phyloP scores from a whole-genome alignment of 2,888 invertebrate species.

The Tetragonisca angustula region DNA sequence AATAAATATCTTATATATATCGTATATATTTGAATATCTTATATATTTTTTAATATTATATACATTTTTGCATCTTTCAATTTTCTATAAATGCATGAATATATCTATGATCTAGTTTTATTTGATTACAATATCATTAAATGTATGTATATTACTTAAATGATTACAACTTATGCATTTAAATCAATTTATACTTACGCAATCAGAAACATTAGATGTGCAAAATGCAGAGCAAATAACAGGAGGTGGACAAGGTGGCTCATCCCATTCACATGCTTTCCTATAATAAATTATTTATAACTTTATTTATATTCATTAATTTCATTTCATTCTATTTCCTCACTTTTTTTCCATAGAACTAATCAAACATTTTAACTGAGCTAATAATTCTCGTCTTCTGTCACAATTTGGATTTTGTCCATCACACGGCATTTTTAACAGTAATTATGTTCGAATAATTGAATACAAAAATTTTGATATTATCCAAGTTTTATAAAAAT shows the following conservation, averaged over 20 bases:
- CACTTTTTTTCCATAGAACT: conserved; percentile 80
- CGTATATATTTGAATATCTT: too few relatives aligned
- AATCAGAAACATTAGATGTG: conserved; percentile 53
- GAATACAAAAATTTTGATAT: conserved; percentile 44
- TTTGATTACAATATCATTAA: too few relatives aligned
- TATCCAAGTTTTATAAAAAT: background rate
- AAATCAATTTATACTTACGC: conserved; percentile 67
- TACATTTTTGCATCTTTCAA: too few relatives aligned
- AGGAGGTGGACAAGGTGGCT: conserved; percentile 73
- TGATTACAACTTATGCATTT: background rate
- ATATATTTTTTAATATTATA: too few relatives aligned
- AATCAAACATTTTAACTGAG: conserved; percentile 80
- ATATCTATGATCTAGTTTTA: too few relatives aligned
- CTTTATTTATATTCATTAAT: background rate
- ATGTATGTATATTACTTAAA: too few relatives aligned
- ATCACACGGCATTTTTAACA: conserved; percentile 79
- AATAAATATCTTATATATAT: too few relatives aligned
- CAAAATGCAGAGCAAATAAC: conserved; percentile 67
- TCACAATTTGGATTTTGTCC: conserved; percentile 80
- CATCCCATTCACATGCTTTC: conserved; percentile 82
- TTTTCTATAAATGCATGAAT: too few relatives aligned
- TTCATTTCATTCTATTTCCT: conserved; percentile 26
- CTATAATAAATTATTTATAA: conserved; percentile 58
- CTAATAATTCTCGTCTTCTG: conserved; percentile 76
- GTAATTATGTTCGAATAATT: conserved; percentile 16